phyloP scores from a whole-genome alignment of 2,113 vertebrate species.

The Catharus bicknelli region DNA sequence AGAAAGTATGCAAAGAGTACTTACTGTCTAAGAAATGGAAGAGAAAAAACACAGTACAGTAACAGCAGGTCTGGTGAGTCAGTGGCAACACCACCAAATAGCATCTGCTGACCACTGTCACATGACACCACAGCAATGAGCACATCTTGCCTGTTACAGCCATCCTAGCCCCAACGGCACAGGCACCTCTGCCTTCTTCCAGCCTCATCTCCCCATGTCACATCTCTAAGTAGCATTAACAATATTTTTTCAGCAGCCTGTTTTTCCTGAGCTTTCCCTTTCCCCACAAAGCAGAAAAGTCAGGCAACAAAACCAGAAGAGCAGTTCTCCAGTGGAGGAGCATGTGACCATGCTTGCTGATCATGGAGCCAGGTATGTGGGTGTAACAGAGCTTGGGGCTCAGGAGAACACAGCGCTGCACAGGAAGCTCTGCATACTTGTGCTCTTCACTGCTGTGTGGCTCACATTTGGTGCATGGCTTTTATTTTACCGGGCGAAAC shows the following conservation, averaged over 20 bases:
- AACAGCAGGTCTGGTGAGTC: neutral
- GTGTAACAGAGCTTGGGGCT: neutral
- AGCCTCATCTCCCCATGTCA: rapidly evolving
- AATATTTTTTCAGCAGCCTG: neutral
- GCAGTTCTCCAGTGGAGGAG: neutral
- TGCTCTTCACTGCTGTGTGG: rapidly evolving
- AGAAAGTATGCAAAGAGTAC: neutral
- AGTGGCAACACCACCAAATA: neutral
- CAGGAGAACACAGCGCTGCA: neutral
- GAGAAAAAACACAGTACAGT: neutral
- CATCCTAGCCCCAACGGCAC: neutral
- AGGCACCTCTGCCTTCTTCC: neutral
- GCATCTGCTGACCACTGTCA: neutral
- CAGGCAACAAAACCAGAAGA: neutral
- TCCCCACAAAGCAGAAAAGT: neutral
- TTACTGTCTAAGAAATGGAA: neutral
- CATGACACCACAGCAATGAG: neutral
- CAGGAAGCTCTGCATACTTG: rapidly evolving
- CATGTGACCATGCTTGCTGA: rapidly evolving
- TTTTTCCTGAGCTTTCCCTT: neutral
- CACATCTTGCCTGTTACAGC: rapidly evolving
- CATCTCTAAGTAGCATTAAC: neutral
- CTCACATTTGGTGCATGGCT: neutral
- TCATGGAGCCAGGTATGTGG: neutral
- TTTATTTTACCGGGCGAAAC: neutral